Percentiles rank a stretch among this genome's conserved stretches.
phyloP scores from a whole-genome alignment of 2,113 vertebrate species.

The Dinomys branickii region DNA sequence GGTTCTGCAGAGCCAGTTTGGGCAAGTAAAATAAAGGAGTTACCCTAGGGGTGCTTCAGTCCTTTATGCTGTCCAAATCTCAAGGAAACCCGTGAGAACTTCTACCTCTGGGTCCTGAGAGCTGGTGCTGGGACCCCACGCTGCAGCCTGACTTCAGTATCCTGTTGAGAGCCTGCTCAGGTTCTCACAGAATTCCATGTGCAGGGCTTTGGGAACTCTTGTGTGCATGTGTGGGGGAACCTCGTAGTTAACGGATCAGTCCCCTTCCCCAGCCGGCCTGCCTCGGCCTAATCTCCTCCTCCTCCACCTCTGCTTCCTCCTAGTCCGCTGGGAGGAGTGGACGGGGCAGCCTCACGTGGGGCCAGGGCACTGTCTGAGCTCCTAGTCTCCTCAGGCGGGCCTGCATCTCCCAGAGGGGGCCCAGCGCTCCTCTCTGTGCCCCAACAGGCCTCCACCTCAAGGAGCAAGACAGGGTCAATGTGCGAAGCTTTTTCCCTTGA shows the following conservation, averaged over 20 bases:
- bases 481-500: too few species aligned
- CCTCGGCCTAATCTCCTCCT: background rate
- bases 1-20: background rate
- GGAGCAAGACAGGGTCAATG: too few species aligned
- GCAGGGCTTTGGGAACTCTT: too few species aligned
- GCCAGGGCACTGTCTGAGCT: background rate
- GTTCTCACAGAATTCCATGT: background rate
- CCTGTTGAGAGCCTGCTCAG: background rate
- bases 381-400: too few species aligned
- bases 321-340: background rate
- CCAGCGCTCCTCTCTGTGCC: too few species aligned
- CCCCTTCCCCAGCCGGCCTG: background rate
- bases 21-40: too few species aligned
- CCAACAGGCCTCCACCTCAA: too few species aligned
- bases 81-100: background rate
- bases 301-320: background rate
- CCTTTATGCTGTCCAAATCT: background rate
- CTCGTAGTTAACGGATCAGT: fast-evolving
- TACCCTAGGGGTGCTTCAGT: too few species aligned
- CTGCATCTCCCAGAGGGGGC: too few species aligned
- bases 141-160: too few species aligned
- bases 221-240: background rate
- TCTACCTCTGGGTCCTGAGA: background rate
- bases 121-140: too few species aligned
- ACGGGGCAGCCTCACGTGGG: too few species aligned